Base-by-base conservation (phyloP, 2,113 vertebrate species). In the Macrotus californicus region DNA sequence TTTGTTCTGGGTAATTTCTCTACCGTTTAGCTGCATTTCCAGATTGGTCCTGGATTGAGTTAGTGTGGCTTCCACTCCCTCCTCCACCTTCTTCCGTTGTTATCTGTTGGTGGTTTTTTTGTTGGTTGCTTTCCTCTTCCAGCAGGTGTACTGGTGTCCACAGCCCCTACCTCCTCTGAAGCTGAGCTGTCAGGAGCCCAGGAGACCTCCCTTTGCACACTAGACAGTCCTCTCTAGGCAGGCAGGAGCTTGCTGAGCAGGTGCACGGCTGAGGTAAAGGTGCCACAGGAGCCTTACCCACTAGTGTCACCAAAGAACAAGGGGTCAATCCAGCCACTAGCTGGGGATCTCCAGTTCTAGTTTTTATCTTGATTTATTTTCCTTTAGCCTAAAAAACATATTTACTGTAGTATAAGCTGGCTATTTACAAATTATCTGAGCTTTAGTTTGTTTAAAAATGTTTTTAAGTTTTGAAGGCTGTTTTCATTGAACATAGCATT, bases 231-330 rank as follows among this genome's bases (percentile, higher is more conserved):
- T 84, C 70, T 87, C 31, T 86, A 73, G 21, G 43, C 43, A 91
- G 59, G 67, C 12, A 61, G 66, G 24, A 52, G 18, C 59, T 13
- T 84, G 59, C 88, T 12, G 11, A 3, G 10, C 76, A 18, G 43
- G 50, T 3, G 54, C 39, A 92, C 2, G 22, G 26, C 6, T 77
- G n/a, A 31, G 1, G 12, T 81, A 26, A 54, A 67, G 43, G 11
- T 61, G 66, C 18, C 18, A 6, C 3, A 12, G 41, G 29, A 79
- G 59, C 16, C 41, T n/a, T 87, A 96, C 82, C 95, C 93, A 95
- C 69, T 94, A 61, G 70, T 50, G 66, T 85, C 91, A 94, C 81
- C 73, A 54, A 96, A 94, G 87, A 96, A 89, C 69, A 84, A 93
- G 95, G 69, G 75, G 64, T 77, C 75, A 73, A 43, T 91, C 26